Percentiles rank a stretch among this genome's conserved stretches.
phyloP scores from a whole-genome alignment of 1,140 invertebrate genomes.

The Papilio polyxenes region DNA sequence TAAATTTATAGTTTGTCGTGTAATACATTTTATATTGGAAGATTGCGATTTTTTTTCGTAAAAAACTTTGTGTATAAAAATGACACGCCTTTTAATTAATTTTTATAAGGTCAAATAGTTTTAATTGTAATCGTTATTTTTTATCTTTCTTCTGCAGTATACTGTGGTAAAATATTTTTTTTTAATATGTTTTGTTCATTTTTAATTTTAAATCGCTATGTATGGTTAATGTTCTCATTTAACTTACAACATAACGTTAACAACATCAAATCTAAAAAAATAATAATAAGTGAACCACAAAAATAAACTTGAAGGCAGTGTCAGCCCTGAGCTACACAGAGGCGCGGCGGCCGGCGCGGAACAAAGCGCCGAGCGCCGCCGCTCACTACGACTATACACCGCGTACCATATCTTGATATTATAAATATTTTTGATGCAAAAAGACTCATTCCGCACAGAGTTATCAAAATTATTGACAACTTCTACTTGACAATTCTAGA shows the following conservation, averaged over 20 bases:
- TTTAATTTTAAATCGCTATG: too few species aligned
- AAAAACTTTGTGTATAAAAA: too few species aligned
- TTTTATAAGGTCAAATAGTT: too few species aligned
- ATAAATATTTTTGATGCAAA: not conserved
- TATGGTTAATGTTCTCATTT: too few species aligned
- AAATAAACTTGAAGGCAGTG: slow-evolving; percentile 20
- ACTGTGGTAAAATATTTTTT: not conserved
- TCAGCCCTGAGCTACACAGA: slow-evolving; percentile 59
- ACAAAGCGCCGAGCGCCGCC: slow-evolving; percentile 71
- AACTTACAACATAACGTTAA: not conserved
- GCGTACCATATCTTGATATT: slow-evolving; percentile 41
- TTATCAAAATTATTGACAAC: too few species aligned
- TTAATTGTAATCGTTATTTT: too few species aligned
- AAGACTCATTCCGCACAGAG: not conserved
- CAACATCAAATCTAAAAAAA: not conserved
- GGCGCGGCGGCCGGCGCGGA: slow-evolving; percentile 62
- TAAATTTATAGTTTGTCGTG: too few species aligned
- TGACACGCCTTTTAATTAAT: too few species aligned
- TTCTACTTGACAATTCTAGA: not conserved
- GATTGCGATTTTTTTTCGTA: too few species aligned
- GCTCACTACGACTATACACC: slow-evolving; percentile 55
- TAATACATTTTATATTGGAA: too few species aligned
- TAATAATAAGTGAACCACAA: slow-evolving; percentile 45
- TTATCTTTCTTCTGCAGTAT: too few species aligned
- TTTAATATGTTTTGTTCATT: too few species aligned